These are phyloP conservation scores for Bhutanitis thaidina DNA, from an alignment of 2,888 invertebrate species.

Conservation along the genomic window DNA sequence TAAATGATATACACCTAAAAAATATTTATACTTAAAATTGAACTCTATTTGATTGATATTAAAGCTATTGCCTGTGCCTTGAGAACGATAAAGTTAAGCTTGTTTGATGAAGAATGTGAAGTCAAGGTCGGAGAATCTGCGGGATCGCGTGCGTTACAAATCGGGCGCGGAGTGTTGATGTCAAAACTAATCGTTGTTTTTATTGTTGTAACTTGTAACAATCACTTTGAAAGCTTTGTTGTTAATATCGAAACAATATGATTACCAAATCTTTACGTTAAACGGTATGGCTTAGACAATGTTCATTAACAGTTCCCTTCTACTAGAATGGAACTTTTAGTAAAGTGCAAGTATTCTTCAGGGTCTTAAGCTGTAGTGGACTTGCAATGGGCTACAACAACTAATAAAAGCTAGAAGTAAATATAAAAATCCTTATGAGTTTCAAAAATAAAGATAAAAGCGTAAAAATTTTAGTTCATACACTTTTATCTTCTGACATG, in stretches of 20 bases:
- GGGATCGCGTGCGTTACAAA: conserved; percentile 18
- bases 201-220: conserved; percentile 8
- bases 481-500: too few relatives aligned
- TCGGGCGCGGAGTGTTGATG: conserved; percentile 13
- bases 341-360: too few relatives aligned
- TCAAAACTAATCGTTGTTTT: conserved; percentile 17
- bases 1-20: neutral
- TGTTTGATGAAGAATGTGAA: conserved; percentile 12
- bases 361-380: too few relatives aligned
- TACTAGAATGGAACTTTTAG: too few relatives aligned
- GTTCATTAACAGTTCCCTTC: too few relatives aligned
- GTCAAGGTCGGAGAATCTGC: conserved; percentile 19
- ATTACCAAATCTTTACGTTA: neutral
- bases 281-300: neutral
- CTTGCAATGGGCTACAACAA: too few relatives aligned
- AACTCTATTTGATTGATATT: neutral
- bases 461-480: too few relatives aligned
- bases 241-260: neutral
- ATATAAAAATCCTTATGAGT: too few relatives aligned
- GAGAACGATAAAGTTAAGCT: neutral
- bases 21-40: neutral
- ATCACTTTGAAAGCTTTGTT: conserved; percentile 15
- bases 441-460: too few relatives aligned
- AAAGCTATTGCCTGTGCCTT: neutral
- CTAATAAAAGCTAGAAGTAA: too few relatives aligned